Percentiles rank a stretch among this genome's conserved stretches.
These are phyloP conservation scores for Malaclemys terrapin DNA, from an alignment of 2,113 vertebrate genomes.

Conservation along the genomic window DNA sequence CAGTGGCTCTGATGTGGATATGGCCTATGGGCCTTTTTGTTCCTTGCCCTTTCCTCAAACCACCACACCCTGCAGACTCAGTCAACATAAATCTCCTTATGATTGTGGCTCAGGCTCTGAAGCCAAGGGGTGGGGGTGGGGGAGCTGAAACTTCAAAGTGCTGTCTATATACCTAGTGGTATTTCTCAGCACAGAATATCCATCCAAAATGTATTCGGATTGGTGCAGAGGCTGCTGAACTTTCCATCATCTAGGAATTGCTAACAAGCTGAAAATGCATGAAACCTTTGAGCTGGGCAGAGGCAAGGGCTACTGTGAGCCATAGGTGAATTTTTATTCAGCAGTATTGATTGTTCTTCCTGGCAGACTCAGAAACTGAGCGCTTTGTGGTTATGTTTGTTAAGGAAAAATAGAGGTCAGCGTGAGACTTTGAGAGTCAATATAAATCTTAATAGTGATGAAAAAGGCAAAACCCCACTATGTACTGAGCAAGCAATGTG, in stretches of 20 bases:
- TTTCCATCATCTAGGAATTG: conserved; percentile 14
- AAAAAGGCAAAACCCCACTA: conserved; percentile 49
- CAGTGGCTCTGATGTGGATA: background rate
- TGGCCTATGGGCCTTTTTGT: background rate
- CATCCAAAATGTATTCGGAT: background rate
- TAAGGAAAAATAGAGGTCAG: conserved; percentile 57
- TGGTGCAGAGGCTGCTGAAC: background rate
- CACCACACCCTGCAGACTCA: background rate
- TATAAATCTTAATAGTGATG: conserved; percentile 58
- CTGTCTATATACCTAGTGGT: background rate
- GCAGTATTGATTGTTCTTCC: conserved; percentile 29
- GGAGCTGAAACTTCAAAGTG: too few relatives aligned
- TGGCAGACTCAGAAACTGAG: conserved; percentile 23
- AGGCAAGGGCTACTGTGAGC: background rate
- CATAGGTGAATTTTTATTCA: conserved; percentile 39
- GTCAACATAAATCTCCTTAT: background rate
- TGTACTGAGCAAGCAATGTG: background rate
- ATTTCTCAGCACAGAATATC: background rate
- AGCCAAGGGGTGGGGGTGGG: too few relatives aligned
- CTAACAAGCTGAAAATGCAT: conserved; percentile 34
- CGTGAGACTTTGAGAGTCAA: conserved; percentile 25
- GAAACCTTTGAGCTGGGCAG: conserved; percentile 24
- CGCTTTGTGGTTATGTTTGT: conserved; percentile 42
- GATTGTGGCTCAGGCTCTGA: background rate
- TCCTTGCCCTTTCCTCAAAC: background rate